Evolutionary conservation across 2,113 vertebrate genomes (phyloP), one percentile per base, ranked within the genome.

Genomic region (Tringa solitaria): DNA sequence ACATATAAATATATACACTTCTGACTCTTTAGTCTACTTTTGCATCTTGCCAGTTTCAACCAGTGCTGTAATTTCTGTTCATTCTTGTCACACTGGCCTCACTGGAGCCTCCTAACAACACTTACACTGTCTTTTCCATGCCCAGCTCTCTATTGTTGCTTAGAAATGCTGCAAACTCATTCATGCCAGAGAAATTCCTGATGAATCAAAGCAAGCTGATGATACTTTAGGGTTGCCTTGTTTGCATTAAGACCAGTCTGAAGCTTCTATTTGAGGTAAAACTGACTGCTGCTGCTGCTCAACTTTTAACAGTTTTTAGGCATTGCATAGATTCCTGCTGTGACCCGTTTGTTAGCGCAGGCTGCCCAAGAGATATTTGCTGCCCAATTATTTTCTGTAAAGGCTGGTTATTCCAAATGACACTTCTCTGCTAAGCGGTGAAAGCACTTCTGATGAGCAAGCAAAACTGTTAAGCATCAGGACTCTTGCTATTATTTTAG

Each of bases 271-370:
- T 81, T 78, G 14, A 39, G 59, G 39, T 14, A 48, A 30, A 74
- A 64, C 27, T 43, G 41, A 77, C 4, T 18, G 5, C 16, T 69
- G 5, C 16, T 69, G 14, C 0, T 28, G 39, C 54, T 60, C 33
- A 60, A 56, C 3, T 79, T 53, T 7, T 35, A 57, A 45, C 9
- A 21, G 6, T 39, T 65, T 56, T 65, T 7, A 59, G 70, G 37
- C 28, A 28, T 0, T 61, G n/a, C 19, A 33, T 4, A 28, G 27
- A 77, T 32, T 9, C 37, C 7, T n/a, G 1, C 1, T 59, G 39
- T 14, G 54, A 30, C 35, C 28, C 22, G 27, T 15, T n/a, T 50
- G 35, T 14, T 27, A 45, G 22, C 33, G 22, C 35, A 56, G 45
- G 18, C 67, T 57, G 51, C 12, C 85, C 45, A 18, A 73, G 69